These are phyloP conservation scores for Hololepta plana DNA, from an alignment of 2,888 invertebrate species.

Conservation along the genomic window DNA sequence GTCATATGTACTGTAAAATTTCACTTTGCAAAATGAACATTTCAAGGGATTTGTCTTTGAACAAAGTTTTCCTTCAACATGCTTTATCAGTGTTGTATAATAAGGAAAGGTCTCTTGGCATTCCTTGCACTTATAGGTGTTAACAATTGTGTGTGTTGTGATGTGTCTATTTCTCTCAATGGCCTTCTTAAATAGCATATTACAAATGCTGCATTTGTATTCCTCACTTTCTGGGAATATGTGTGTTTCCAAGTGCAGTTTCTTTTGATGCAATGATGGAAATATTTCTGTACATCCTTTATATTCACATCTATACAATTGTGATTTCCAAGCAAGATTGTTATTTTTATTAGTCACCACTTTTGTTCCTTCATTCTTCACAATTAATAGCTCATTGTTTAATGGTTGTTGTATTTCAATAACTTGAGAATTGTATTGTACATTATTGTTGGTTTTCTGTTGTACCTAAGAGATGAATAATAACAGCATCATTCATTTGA, in stretches of 20 bases:
- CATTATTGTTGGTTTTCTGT: too few species aligned
- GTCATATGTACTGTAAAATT: conserved; percentile 7
- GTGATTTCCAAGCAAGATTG: conserved; percentile 4
- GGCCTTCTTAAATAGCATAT: conserved; percentile 9
- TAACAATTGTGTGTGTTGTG: conserved; percentile 9
- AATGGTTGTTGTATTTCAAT: too few species aligned
- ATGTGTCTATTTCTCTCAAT: conserved; percentile 10
- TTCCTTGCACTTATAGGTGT: conserved; percentile 9
- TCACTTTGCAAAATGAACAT: conserved; percentile 8
- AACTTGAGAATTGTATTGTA: too few species aligned
- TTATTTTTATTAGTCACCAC: too few species aligned
- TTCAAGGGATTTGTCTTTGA: conserved; percentile 5
- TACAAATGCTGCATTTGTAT: conserved; percentile 11
- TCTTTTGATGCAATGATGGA: conserved; percentile 9
- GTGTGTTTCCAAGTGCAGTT: conserved; percentile 9
- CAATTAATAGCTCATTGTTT: too few species aligned
- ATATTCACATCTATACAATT: conserved; percentile 8
- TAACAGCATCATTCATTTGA: too few species aligned
- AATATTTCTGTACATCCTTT: conserved; percentile 8
- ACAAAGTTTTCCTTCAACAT: conserved; percentile 8
- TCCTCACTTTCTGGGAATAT: conserved; percentile 9
- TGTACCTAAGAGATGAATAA: too few species aligned
- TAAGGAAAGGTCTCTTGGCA: conserved; percentile 9
- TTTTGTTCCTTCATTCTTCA: too few species aligned
- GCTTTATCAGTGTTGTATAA: conserved; percentile 10